phyloP scores from a whole-genome alignment of 2,888 invertebrate species.

The Caenorhabditis uteleia region DNA sequence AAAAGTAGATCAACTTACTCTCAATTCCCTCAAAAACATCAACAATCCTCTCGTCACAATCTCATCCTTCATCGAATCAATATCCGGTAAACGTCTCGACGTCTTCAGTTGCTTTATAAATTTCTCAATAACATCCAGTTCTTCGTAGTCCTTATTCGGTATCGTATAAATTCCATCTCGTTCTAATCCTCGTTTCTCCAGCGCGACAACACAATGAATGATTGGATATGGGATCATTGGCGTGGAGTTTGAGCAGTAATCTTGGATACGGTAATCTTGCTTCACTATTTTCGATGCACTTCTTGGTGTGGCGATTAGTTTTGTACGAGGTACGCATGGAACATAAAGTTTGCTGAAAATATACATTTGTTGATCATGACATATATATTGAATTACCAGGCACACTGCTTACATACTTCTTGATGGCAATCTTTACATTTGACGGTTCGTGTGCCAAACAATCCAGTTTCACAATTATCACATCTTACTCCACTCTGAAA shows the following conservation, averaged over 20 bases:
- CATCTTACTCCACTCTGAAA: constrained; percentile 40
- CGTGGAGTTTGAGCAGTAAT: constrained; percentile 83
- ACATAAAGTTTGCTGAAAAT: constrained; percentile 76
- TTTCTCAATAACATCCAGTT: constrained; percentile 74
- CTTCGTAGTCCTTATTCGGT: constrained; percentile 77
- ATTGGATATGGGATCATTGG: constrained; percentile 94
- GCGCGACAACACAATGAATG: constrained; percentile 91
- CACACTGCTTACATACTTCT: constrained; percentile 42
- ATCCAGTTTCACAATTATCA: constrained; percentile 46
- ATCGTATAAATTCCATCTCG: constrained; percentile 91
- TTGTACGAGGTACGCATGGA: constrained; percentile 82
- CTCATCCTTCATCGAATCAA: constrained; percentile 88
- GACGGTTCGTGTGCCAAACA: constrained; percentile 39
- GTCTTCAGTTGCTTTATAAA: constrained; percentile 87
- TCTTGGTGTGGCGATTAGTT: constrained; percentile 25
- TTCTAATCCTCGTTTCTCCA: constrained; percentile 78
- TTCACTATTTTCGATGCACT: constrained; percentile 8
- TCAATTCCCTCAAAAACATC: constrained; percentile 86
- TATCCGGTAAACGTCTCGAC: constrained; percentile 83
- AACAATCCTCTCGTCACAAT: constrained; percentile 91
- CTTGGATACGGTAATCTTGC: constrained; percentile 31
- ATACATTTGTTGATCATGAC: too few relatives aligned
- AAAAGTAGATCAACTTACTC: too few relatives aligned
- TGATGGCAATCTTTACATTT: constrained; percentile 56
- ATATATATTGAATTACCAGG: constrained; percentile 18